These are phyloP conservation scores for Stigmatopora nigra DNA, from an alignment of 2,113 vertebrate species.

Conservation along the genomic window DNA sequence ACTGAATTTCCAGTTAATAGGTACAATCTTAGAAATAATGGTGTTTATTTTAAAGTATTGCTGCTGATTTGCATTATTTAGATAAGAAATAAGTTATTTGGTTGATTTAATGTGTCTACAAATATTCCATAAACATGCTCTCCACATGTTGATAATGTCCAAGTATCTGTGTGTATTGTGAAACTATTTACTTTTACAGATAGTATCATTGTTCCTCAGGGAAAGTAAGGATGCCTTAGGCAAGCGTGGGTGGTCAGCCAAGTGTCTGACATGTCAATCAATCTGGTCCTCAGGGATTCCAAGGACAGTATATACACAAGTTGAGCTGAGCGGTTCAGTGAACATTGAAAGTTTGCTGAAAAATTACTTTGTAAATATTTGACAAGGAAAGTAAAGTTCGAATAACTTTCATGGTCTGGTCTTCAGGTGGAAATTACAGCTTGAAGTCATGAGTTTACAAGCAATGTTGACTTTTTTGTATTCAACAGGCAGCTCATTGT, in stretches of 20 bases:
- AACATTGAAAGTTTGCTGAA: constrained; percentile 20
- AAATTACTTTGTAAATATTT: constrained; percentile 3
- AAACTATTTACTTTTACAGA: background rate
- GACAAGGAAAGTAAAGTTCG: constrained; percentile 12
- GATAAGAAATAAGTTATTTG: no score
- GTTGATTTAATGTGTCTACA: background rate
- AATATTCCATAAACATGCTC: background rate
- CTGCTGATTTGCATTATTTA: no score
- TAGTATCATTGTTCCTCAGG: background rate
- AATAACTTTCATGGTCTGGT: background rate
- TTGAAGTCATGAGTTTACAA: background rate
- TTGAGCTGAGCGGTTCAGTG: constrained; percentile 26
- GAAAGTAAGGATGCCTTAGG: background rate
- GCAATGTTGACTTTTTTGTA: background rate
- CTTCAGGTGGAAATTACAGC: background rate
- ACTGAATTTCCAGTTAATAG: background rate
- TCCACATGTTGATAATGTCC: background rate
- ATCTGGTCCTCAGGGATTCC: constrained; percentile 35
- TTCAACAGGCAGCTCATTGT: background rate
- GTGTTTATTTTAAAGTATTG: no score
- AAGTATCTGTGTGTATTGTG: background rate
- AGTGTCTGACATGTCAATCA: constrained; percentile 61
- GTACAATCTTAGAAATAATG: background rate
- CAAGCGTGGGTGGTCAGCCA: constrained; percentile 35
- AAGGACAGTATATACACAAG: constrained; percentile 3